Conservation (phyloP, 2,797 vertebrate species). For the Enteromius viviparus region DNA sequence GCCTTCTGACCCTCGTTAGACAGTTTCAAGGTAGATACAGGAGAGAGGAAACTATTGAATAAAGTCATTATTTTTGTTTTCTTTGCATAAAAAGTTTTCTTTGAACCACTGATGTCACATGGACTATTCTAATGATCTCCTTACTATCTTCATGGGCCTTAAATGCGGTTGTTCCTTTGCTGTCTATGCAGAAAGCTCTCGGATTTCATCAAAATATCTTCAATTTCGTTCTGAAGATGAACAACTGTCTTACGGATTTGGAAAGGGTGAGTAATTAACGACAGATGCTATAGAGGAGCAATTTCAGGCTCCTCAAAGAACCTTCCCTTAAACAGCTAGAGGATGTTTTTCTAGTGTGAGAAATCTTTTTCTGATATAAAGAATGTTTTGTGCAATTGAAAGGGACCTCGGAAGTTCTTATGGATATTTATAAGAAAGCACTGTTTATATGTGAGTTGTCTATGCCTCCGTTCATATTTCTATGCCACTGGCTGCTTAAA, state of each 20-base stretch:
- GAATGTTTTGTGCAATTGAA: background rate
- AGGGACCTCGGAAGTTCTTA: background rate
- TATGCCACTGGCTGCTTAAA: conserved; percentile 52
- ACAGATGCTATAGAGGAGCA: background rate
- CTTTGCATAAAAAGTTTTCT: background rate
- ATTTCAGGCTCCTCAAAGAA: background rate
- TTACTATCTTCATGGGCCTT: background rate
- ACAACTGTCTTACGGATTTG: background rate
- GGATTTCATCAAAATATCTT: background rate
- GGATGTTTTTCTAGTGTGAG: background rate
- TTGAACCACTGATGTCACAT: background rate
- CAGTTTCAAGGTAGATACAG: background rate
- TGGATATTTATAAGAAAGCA: background rate
- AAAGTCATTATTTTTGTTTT: background rate
- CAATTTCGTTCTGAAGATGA: background rate
- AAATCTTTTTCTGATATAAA: background rate
- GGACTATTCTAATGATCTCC: background rate
- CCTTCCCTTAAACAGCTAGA: background rate
- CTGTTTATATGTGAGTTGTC: background rate
- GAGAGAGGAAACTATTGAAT: background rate
- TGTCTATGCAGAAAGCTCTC: background rate
- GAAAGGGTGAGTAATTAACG: background rate
- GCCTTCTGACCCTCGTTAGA: background rate
- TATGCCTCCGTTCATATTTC: conserved; percentile 45
- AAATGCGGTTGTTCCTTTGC: background rate